phyloP scores from a whole-genome alignment of 1,140 invertebrate genomes.

The Solenopsis fugax region DNA sequence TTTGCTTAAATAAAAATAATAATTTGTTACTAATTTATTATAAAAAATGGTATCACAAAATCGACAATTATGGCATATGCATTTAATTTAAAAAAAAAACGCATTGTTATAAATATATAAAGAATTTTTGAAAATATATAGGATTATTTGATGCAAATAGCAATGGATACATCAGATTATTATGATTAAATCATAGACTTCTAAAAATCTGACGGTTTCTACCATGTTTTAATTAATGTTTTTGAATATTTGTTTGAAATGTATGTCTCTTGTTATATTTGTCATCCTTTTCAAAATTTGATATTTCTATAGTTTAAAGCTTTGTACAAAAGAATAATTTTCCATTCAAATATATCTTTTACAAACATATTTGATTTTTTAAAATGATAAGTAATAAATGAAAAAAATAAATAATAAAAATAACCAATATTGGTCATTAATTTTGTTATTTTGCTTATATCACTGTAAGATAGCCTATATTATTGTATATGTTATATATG shows the following conservation, averaged over 20 bases:
- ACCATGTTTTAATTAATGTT: background rate
- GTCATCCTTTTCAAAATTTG: background rate
- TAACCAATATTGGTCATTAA: slow-evolving; percentile 6
- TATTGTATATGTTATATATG: slow-evolving; percentile 10
- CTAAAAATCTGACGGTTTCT: background rate
- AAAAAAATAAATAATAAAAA: background rate
- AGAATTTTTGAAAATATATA: slow-evolving; percentile 6
- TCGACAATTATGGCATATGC: background rate
- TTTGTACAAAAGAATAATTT: background rate
- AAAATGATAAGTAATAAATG: background rate
- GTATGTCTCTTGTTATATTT: too few relatives aligned
- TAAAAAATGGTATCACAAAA: slow-evolving; percentile 11
- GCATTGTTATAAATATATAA: background rate
- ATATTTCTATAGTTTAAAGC: background rate
- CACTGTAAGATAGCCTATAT: background rate
- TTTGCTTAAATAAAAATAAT: slow-evolving; percentile 34
- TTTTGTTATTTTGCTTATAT: background rate
- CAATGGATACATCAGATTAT: background rate
- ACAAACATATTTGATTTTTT: background rate
- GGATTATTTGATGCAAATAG: background rate
- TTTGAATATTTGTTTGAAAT: background rate
- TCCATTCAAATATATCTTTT: slow-evolving; percentile 6
- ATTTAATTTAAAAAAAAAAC: slow-evolving; percentile 1
- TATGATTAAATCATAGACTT: background rate
- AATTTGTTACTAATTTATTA: slow-evolving; percentile 20